Evolutionary conservation across 2,797 vertebrate genomes (phyloP).

Genomic region (Sebastes oblongus): DNA sequence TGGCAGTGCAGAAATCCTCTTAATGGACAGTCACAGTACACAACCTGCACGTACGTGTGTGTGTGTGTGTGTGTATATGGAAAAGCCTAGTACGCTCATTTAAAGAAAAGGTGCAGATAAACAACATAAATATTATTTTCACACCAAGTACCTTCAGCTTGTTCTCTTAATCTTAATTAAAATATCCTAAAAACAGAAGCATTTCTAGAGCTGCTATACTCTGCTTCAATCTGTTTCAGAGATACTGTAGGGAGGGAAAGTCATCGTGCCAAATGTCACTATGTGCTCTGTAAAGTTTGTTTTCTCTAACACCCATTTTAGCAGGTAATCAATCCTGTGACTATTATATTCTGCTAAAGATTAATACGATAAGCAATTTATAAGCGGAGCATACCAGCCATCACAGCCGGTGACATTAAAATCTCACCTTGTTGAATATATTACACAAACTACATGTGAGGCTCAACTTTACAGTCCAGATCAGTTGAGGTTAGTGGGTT

Average conservation of each 20-base stretch:
- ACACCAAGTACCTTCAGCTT: background rate
- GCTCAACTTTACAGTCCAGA: background rate
- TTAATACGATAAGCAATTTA: background rate
- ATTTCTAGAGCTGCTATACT: background rate
- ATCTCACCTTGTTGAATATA: background rate
- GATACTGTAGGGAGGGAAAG: background rate
- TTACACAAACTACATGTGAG: background rate
- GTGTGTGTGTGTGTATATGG: background rate
- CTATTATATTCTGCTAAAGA: background rate
- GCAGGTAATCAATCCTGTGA: background rate
- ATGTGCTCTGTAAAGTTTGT: background rate
- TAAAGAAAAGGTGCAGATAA: background rate
- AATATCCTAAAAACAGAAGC: background rate
- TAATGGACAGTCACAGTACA: slow-evolving; percentile 38
- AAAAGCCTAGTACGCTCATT: slow-evolving; percentile 15
- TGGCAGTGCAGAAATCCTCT: slow-evolving; percentile 67
- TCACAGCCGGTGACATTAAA: background rate
- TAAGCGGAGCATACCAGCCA: background rate
- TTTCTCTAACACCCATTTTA: background rate
- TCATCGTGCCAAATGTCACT: background rate
- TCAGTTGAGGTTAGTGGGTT: background rate
- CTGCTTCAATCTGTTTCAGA: background rate
- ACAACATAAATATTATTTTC: background rate
- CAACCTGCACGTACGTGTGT: background rate
- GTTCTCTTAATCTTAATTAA: background rate